phyloP scores from a whole-genome alignment of 2,797 vertebrate species.

The Gadopsis bispinosus region DNA sequence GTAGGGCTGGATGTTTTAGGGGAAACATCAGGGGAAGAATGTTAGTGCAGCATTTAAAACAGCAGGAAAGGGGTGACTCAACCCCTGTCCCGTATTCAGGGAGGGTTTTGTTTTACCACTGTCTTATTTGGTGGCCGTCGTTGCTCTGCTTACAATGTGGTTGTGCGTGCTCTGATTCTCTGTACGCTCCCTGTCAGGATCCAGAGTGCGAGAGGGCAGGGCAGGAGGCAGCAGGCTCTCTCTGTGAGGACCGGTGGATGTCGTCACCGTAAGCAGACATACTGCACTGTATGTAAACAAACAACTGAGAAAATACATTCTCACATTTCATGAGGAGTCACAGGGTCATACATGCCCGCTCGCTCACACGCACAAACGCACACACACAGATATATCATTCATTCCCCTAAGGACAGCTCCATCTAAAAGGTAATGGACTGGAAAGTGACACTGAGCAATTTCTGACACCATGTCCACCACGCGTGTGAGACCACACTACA shows the following conservation, averaged over 20 bases:
- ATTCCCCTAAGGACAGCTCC: constrained; percentile 39
- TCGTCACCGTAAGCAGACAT: constrained; percentile 33
- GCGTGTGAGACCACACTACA: constrained; percentile 4
- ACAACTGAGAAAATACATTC: constrained; percentile 27
- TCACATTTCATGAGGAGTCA: constrained; percentile 45
- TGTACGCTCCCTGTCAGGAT: not conserved
- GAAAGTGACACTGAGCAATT: constrained; percentile 63
- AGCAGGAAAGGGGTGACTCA: constrained; percentile 15
- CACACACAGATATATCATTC: constrained; percentile 30
- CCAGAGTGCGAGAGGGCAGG: constrained; percentile 7
- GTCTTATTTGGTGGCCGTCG: not conserved
- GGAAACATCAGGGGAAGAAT: constrained; percentile 22
- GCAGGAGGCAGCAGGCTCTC: constrained; percentile 3
- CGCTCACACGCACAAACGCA: constrained; percentile 13
- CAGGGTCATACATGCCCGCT: constrained; percentile 33
- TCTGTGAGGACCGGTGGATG: constrained; percentile 31
- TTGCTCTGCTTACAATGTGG: not conserved
- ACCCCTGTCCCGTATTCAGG: not conserved
- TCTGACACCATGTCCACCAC: constrained; percentile 45
- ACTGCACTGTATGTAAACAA: constrained; percentile 51
- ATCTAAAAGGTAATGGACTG: constrained; percentile 63
- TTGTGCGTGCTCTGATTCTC: constrained; percentile 11
- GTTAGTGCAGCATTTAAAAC: constrained; percentile 31
- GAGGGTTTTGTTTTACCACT: constrained; percentile 1
- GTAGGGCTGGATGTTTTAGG: constrained; percentile 9